Conservation (phyloP, 2,888 invertebrate species). For the Chloromyia formosa region DNA sequence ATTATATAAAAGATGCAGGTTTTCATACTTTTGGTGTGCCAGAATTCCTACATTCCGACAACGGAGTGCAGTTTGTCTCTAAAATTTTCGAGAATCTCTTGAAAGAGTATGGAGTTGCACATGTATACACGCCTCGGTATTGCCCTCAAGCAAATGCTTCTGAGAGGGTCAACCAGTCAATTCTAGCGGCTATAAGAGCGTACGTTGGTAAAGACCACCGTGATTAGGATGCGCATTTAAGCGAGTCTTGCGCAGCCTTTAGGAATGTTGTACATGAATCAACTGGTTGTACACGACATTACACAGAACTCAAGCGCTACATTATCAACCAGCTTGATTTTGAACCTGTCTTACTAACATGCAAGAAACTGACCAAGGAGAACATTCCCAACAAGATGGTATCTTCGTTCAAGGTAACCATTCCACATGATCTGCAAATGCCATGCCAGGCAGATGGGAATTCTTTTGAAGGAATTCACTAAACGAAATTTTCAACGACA, state of each 20-base stretch:
- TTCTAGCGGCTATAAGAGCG: slow-evolving; percentile 15
- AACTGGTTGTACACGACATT: neutral
- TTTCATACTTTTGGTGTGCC: slow-evolving; percentile 55
- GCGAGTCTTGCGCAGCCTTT: neutral
- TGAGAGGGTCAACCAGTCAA: slow-evolving; percentile 21
- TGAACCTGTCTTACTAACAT: too few species aligned
- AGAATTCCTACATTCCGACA: slow-evolving; percentile 52
- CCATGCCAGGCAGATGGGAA: too few species aligned
- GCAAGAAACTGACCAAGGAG: too few species aligned
- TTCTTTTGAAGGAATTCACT: too few species aligned
- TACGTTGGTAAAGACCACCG: slow-evolving; percentile 19
- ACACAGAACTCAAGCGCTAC: too few species aligned
- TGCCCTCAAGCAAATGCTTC: slow-evolving; percentile 29
- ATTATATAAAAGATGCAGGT: slow-evolving; percentile 47
- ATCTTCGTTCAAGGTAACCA: too few species aligned
- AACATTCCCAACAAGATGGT: too few species aligned
- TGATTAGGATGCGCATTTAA: neutral
- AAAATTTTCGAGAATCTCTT: slow-evolving; percentile 27
- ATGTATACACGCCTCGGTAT: neutral
- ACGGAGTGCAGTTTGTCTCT: slow-evolving; percentile 52
- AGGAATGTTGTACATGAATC: slow-evolving; percentile 7
- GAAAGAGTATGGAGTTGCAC: slow-evolving; percentile 13
- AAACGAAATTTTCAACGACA: too few species aligned
- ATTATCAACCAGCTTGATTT: too few species aligned
- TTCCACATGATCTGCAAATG: too few species aligned